Percentiles rank a stretch among this genome's conserved stretches.
Evolutionary conservation across 2,797 vertebrate species (phyloP).

Genomic region (Tympanoctomys barrerae): DNA sequence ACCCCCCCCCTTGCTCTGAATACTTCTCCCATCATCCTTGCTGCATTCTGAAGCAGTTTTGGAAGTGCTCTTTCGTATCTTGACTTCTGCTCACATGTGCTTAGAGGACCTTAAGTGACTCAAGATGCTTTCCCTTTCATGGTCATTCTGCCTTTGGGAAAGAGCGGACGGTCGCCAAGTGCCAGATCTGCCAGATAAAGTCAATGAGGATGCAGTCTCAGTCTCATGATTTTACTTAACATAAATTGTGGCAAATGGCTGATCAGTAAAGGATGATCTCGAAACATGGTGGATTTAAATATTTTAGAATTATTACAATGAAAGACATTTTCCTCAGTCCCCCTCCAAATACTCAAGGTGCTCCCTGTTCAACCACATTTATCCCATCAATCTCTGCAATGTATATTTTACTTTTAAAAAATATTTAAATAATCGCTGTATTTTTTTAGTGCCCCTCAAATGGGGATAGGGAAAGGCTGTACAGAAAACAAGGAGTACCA

Average conservation of each 20-base stretch:
- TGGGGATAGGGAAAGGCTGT: neutral
- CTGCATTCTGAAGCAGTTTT: neutral
- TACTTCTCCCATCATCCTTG: neutral
- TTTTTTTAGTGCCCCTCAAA: neutral
- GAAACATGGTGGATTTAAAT: neutral
- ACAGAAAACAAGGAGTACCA: neutral
- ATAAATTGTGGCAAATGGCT: neutral
- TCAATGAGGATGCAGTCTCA: neutral
- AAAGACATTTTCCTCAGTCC: neutral
- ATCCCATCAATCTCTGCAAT: neutral
- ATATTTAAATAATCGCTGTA: neutral
- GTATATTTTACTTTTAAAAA: too few relatives aligned
- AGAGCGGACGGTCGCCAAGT: neutral
- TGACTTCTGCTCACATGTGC: neutral
- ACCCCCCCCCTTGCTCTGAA: neutral
- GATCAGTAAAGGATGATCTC: neutral
- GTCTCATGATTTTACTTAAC: neutral
- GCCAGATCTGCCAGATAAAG: neutral
- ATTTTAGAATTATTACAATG: neutral
- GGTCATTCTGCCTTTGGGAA: neutral
- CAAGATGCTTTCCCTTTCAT: neutral
- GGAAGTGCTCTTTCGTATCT: neutral
- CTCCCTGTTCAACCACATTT: neutral
- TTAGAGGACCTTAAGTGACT: neutral
- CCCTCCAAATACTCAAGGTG: neutral